Evolutionary conservation across 2,888 invertebrate species (phyloP).

Genomic region (Catocala sponsa): DNA sequence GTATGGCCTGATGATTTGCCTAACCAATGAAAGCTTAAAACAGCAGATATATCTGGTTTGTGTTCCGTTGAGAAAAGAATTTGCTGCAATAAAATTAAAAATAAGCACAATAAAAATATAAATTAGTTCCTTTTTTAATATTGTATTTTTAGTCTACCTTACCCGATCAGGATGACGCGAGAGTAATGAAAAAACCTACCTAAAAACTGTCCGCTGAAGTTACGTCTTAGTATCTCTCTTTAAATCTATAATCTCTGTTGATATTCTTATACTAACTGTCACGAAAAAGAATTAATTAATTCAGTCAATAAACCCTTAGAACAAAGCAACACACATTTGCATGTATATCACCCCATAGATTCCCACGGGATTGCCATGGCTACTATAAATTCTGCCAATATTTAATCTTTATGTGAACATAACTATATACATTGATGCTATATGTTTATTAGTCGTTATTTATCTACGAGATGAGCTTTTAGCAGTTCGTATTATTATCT

Average conservation of each 20-base stretch:
- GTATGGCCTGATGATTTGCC: too few species aligned
- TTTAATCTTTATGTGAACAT: conserved; percentile 37
- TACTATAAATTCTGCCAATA: conserved; percentile 36
- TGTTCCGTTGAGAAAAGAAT: too few species aligned
- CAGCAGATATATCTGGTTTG: too few species aligned
- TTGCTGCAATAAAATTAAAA: too few species aligned
- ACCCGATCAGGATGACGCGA: too few species aligned
- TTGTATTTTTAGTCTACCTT: too few species aligned
- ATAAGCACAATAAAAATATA: too few species aligned
- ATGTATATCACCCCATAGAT: conserved; percentile 30
- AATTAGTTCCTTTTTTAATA: too few species aligned
- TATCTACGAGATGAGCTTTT: conserved; percentile 4
- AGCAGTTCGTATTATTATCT: not conserved
- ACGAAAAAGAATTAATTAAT: conserved; percentile 20
- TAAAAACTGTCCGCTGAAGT: too few species aligned
- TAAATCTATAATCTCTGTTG: not conserved
- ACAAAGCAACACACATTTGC: conserved; percentile 42
- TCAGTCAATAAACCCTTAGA: conserved; percentile 30
- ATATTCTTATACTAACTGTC: conserved; percentile 21
- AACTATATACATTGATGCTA: conserved; percentile 13
- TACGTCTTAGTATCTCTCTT: too few species aligned
- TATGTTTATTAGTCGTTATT: conserved; percentile 1
- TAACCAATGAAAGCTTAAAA: too few species aligned
- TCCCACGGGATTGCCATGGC: conserved; percentile 35
- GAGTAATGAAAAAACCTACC: too few species aligned